A percentile compares a stretch with the other conserved stretches of the same genome.
Conservation (phyloP, 2,888 invertebrate species). For the Cheilosia grossa region DNA sequence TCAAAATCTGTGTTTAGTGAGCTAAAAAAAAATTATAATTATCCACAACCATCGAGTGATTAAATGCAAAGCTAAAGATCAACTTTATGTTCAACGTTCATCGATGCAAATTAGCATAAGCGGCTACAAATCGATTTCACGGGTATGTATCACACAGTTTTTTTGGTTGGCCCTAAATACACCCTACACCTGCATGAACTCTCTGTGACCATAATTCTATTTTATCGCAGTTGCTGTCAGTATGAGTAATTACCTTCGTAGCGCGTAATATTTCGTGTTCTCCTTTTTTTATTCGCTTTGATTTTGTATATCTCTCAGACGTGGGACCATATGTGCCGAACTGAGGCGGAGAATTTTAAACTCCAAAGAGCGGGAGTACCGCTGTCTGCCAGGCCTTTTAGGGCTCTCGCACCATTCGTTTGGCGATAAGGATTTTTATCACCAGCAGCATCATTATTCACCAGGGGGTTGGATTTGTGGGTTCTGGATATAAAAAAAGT, state of each 20-base stretch:
- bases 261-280: constrained; percentile 40
- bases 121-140: constrained; percentile 46
- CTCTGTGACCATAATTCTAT: constrained; percentile 65
- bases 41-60: constrained; percentile 19
- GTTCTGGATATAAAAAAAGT: constrained; percentile 37
- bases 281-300: constrained; percentile 20
- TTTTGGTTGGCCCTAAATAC: no score
- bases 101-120: constrained; percentile 32
- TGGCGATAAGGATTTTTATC: constrained; percentile 59
- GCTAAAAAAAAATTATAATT: constrained; percentile 1
- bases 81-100: constrained; percentile 20
- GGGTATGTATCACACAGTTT: constrained; percentile 38
- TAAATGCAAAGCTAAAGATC: constrained; percentile 10
- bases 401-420: neutral
- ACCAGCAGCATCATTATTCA: constrained; percentile 70
- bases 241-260: constrained; percentile 68
- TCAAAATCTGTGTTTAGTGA: constrained; percentile 15
- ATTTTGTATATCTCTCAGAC: constrained; percentile 45
- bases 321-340: constrained; percentile 23
- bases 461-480: constrained; percentile 68
- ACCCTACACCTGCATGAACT: constrained; percentile 1
- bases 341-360: neutral
- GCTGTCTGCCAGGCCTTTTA: neutral
- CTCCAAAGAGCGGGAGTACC: constrained; percentile 7
- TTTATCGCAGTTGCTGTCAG: constrained; percentile 64